Conservation (phyloP, 2,113 vertebrate species). For the Condylura cristata region DNA sequence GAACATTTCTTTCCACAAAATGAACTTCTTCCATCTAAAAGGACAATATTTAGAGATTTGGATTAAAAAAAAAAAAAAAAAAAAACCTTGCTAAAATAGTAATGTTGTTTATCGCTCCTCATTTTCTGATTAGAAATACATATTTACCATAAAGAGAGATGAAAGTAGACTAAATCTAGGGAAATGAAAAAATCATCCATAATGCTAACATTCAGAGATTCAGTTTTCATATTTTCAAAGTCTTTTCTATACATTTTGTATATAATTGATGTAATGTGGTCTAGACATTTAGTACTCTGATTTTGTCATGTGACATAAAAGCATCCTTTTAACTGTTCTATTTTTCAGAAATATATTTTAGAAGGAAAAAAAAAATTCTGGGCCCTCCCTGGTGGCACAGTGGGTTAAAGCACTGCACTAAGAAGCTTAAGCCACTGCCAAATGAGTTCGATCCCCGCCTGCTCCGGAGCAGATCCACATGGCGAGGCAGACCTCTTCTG, state of each 20-base stretch:
- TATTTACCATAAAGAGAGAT: background rate
- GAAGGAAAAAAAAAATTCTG: background rate
- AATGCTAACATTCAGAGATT: background rate
- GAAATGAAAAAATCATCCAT: background rate
- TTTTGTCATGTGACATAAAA: background rate
- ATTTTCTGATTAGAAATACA: background rate
- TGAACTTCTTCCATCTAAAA: background rate
- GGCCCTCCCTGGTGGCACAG: too few relatives aligned
- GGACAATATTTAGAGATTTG: background rate
- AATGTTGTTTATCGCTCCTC: background rate
- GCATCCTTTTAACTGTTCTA: background rate
- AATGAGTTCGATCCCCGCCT: too few relatives aligned
- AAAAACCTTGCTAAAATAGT: background rate
- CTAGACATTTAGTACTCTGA: conserved; percentile 20
- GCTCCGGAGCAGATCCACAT: too few relatives aligned
- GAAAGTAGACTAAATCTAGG: background rate
- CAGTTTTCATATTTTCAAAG: background rate
- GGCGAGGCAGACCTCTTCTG: too few relatives aligned
- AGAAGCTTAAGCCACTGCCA: too few relatives aligned
- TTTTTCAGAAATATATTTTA: conserved; percentile 19
- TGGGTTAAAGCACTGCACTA: too few relatives aligned
- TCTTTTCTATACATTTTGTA: conserved; percentile 25
- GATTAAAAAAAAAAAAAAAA: conserved; percentile 30
- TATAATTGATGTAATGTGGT: background rate
- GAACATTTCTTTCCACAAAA: background rate